Conservation (phyloP, 2,113 vertebrate genomes). For the Taxidea taxus region DNA sequence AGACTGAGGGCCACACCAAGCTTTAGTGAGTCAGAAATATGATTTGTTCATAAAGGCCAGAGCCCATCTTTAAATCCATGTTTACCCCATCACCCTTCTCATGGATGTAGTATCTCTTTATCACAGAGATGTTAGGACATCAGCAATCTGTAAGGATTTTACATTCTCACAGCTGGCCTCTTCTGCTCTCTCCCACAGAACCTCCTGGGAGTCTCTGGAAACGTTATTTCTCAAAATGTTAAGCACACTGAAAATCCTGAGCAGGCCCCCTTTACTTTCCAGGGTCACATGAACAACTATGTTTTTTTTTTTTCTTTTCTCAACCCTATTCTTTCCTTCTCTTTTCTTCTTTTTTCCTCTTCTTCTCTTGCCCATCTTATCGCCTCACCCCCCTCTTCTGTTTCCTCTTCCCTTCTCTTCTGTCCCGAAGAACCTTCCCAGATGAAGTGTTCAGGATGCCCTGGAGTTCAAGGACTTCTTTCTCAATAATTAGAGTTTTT, state of each 20-base stretch:
- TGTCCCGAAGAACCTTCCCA: no score
- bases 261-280: neutral
- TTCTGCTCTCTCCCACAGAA: neutral
- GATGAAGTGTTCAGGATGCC: neutral
- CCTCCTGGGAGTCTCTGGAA: neutral
- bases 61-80: neutral
- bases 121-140: neutral
- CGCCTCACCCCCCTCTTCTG: neutral
- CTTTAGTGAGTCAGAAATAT: constrained; percentile 50
- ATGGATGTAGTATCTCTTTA: neutral
- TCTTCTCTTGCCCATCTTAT: neutral
- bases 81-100: neutral
- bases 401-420: neutral
- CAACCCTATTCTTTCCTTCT: neutral
- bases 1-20: constrained; percentile 66
- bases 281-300: neutral
- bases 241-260: neutral
- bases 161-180: rapidly evolving
- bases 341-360: neutral
- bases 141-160: rapidly evolving
- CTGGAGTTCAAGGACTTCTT: neutral
- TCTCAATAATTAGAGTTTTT: neutral
- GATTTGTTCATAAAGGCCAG: neutral
- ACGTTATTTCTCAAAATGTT: neutral
- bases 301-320: rapidly evolving